Percentiles rank a stretch among this genome's conserved stretches.
These are phyloP conservation scores for Lepidurus couesii DNA, from an alignment of 1,140 invertebrate genomes.

Conservation along the genomic window DNA sequence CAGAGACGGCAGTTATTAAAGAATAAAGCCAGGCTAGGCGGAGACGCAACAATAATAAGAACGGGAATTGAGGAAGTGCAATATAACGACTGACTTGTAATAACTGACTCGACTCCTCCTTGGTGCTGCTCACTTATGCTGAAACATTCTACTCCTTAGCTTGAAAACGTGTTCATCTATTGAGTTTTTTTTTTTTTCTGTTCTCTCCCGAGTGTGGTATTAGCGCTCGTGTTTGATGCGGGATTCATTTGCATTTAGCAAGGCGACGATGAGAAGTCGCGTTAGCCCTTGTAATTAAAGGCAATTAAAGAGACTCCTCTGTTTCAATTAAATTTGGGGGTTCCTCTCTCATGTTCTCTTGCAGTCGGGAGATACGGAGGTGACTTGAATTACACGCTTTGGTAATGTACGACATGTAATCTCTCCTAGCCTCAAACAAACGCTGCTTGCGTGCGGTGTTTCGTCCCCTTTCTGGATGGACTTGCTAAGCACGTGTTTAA, in stretches of 20 bases:
- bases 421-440: background rate
- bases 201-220: background rate
- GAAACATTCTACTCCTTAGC: background rate
- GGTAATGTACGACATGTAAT: background rate
- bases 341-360: background rate
- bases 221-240: background rate
- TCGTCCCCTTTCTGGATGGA: background rate
- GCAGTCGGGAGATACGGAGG: background rate
- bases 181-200: background rate
- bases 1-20: slow-evolving; percentile 13
- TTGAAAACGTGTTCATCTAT: background rate
- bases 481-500: slow-evolving; percentile 12
- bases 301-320: background rate
- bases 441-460: background rate
- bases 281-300: background rate
- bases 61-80: slow-evolving; percentile 16
- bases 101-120: slow-evolving; percentile 2
- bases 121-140: background rate
- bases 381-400: background rate
- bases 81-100: slow-evolving; percentile 14
- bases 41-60: slow-evolving; percentile 19
- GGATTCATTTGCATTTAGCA: background rate
- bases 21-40: slow-evolving; percentile 12
- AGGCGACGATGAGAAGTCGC: background rate
- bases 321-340: background rate